A percentile compares a stretch with the other conserved stretches of the same genome.
phyloP scores from a whole-genome alignment of 2,888 invertebrate species.

The Machimus rusticus region DNA sequence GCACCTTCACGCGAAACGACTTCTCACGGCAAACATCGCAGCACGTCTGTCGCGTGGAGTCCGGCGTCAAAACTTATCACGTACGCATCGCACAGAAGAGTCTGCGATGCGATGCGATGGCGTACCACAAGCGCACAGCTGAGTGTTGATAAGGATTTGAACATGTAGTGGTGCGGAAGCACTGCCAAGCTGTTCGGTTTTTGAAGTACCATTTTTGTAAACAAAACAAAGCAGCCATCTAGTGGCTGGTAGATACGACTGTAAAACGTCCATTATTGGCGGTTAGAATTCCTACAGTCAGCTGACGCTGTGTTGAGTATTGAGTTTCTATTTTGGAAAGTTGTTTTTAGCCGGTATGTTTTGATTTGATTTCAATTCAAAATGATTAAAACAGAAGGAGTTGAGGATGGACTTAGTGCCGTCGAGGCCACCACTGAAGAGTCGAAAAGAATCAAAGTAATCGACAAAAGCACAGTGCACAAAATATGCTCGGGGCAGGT shows the following conservation, averaged over 20 bases:
- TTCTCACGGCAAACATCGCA: not conserved
- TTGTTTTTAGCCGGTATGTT: not conserved
- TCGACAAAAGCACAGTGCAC: conserved; percentile 78
- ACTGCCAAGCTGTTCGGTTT: not conserved
- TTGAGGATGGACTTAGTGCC: not conserved
- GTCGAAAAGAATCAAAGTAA: conserved; percentile 70
- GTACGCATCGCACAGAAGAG: not conserved
- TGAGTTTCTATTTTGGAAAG: not conserved
- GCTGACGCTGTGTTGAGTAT: not conserved
- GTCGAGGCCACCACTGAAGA: conserved; percentile 57
- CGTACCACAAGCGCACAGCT: not conserved
- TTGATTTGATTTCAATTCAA: not conserved
- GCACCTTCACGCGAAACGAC: not conserved
- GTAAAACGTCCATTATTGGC: not conserved
- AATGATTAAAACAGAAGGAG: not conserved
- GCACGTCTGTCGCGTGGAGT: not conserved
- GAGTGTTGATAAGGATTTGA: not conserved
- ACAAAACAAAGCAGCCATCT: not conserved
- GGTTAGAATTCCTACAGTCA: not conserved
- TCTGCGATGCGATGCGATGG: not conserved
- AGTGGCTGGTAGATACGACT: not conserved
- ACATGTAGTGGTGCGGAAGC: not conserved
- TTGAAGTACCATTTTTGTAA: not conserved
- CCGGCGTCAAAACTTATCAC: not conserved
- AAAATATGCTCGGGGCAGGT: conserved; percentile 92